These are phyloP conservation scores for Troides aeacus DNA, from an alignment of 2,888 invertebrate genomes.

Conservation along the genomic window DNA sequence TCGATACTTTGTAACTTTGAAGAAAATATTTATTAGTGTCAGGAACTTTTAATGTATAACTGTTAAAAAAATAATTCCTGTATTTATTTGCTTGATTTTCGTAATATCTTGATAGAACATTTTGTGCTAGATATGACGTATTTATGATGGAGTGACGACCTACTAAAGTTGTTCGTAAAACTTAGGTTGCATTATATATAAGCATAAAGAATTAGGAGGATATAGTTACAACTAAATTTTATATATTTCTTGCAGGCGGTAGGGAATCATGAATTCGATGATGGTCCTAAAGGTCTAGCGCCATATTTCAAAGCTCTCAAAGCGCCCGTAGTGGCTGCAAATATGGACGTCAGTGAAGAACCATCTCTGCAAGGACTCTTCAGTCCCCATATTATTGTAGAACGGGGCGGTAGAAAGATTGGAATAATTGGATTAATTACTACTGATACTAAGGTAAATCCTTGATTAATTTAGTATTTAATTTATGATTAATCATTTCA, in stretches of 20 bases:
- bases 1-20: too few relatives aligned
- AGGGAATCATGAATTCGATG: slow-evolving; percentile 93
- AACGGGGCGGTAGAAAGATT: slow-evolving; percentile 83
- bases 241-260: slow-evolving; percentile 80
- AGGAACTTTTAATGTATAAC: too few relatives aligned
- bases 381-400: slow-evolving; percentile 81
- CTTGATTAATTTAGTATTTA: background rate
- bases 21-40: too few relatives aligned
- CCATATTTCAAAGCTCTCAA: slow-evolving; percentile 83
- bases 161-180: too few relatives aligned
- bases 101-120: too few relatives aligned
- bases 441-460: slow-evolving; percentile 80
- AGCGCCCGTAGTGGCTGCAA: slow-evolving; percentile 86
- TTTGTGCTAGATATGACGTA: too few relatives aligned
- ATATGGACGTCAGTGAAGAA: slow-evolving; percentile 85
- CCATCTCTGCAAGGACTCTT: slow-evolving; percentile 82
- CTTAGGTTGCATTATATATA: too few relatives aligned
- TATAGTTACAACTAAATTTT: background rate
- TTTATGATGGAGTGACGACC: too few relatives aligned
- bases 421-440: slow-evolving; percentile 89
- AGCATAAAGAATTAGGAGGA: too few relatives aligned
- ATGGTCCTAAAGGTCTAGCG: slow-evolving; percentile 83
- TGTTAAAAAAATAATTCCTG: too few relatives aligned
- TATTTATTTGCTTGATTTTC: too few relatives aligned
- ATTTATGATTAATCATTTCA: background rate